Percentiles rank a stretch among this genome's conserved stretches.
Conservation (phyloP, 2,797 vertebrate genomes). For the Tiaroga cobitis region DNA sequence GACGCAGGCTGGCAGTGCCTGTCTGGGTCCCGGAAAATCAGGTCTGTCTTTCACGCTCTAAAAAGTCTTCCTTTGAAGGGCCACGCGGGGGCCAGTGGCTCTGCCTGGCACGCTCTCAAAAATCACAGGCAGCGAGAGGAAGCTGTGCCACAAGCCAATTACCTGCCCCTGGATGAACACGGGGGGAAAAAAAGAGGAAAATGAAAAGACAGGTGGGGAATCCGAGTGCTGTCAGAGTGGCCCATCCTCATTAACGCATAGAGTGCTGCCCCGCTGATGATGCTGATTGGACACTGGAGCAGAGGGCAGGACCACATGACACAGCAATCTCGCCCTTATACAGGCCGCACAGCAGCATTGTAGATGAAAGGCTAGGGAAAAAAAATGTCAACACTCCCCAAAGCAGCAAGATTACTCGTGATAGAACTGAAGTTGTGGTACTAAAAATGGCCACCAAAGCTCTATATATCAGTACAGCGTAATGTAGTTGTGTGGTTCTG, state of each 20-base stretch:
- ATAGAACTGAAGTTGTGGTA: conserved; percentile 1
- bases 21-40: conserved; percentile 48
- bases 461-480: neutral
- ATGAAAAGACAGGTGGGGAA: conserved; percentile 29
- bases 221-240: conserved; percentile 30
- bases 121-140: conserved; percentile 61
- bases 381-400: conserved; percentile 20
- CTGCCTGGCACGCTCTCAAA: conserved; percentile 49
- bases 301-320: conserved; percentile 30
- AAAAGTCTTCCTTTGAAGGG: conserved; percentile 65
- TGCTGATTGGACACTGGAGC: conserved; percentile 16
- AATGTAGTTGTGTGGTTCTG: neutral
- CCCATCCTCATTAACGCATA: conserved; percentile 40
- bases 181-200: conserved; percentile 29
- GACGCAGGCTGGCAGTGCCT: conserved; percentile 28
- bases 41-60: conserved; percentile 58
- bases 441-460: neutral
- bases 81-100: conserved; percentile 36
- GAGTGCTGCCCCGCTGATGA: conserved; percentile 30
- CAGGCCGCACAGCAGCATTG: neutral
- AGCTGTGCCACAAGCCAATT: conserved; percentile 71
- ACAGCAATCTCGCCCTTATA: conserved; percentile 22
- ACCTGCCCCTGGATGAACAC: conserved; percentile 59
- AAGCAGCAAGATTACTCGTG: conserved; percentile 3
- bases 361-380: neutral